phyloP scores from a whole-genome alignment of 2,888 invertebrate genomes.

The Serrognathus titanus region DNA sequence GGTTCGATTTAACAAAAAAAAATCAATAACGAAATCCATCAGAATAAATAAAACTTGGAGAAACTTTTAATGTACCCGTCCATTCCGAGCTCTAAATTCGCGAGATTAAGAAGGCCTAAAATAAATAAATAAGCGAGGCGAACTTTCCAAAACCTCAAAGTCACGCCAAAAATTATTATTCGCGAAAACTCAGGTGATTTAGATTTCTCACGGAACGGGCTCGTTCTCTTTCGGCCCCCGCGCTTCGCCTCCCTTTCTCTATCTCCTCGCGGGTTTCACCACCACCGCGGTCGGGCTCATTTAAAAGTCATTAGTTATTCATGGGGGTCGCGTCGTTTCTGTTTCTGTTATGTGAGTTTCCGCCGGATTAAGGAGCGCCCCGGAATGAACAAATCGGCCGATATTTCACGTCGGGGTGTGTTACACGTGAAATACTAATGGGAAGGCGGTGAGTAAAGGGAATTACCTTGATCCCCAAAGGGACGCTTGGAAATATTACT shows the following conservation, averaged over 20 bases:
- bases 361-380: not conserved
- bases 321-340: not conserved
- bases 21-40: too few relatives aligned
- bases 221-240: not conserved
- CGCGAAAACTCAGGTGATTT: not conserved
- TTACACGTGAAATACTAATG: not conserved
- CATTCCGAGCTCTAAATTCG: too few relatives aligned
- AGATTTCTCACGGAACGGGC: not conserved
- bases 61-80: too few relatives aligned
- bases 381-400: not conserved
- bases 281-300: not conserved
- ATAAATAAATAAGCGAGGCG: too few relatives aligned
- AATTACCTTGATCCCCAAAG: too few relatives aligned
- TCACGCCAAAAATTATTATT: too few relatives aligned
- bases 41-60: too few relatives aligned
- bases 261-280: not conserved
- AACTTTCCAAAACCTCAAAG: too few relatives aligned
- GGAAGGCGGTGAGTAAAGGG: not conserved
- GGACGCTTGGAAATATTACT: too few relatives aligned
- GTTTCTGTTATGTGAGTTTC: not conserved
- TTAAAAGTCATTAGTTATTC: slow-evolving; percentile 1
- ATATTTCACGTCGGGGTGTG: not conserved
- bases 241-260: too few relatives aligned
- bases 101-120: too few relatives aligned
- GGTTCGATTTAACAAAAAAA: too few relatives aligned